Evolutionary conservation across 2,113 vertebrate species (phyloP).

Genomic region (Pseudorhombus dupliciocellatus): DNA sequence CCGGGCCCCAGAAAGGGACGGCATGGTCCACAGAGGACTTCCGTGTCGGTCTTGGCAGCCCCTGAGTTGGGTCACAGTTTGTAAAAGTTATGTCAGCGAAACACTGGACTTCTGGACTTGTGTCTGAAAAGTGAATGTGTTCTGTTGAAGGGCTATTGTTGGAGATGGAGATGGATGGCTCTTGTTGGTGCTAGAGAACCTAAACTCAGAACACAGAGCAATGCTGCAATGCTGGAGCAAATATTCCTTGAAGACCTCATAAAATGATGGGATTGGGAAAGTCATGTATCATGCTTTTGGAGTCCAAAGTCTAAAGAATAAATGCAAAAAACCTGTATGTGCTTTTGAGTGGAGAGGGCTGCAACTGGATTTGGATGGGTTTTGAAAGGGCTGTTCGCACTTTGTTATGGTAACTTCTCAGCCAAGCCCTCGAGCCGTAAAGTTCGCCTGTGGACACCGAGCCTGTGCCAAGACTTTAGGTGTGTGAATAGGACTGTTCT

Average conservation of each 20-base stretch:
- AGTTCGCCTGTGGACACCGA: constrained; percentile 32
- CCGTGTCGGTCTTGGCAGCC: too few relatives aligned
- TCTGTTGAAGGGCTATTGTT: neutral
- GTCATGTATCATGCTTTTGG: neutral
- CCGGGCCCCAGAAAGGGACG: too few relatives aligned
- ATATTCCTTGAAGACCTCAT: constrained; percentile 15
- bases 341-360: constrained; percentile 8
- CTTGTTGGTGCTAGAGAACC: neutral
- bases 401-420: constrained; percentile 9
- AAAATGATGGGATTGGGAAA: neutral
- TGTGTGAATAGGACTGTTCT: neutral
- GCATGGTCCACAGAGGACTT: too few relatives aligned
- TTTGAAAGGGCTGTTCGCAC: constrained; percentile 14
- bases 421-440: constrained; percentile 9
- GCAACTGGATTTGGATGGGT: neutral
- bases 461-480: constrained; percentile 10
- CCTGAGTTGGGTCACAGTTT: too few relatives aligned
- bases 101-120: too few relatives aligned
- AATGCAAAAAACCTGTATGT: neutral
- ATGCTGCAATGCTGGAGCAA: neutral
- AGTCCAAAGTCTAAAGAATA: neutral
- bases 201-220: neutral
- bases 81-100: too few relatives aligned
- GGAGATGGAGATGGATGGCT: neutral
- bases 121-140: neutral